Evolutionary conservation across 2,113 vertebrate genomes (phyloP), one percentile per base, ranked within the genome.

Genomic region (Geothlypis trichas): DNA sequence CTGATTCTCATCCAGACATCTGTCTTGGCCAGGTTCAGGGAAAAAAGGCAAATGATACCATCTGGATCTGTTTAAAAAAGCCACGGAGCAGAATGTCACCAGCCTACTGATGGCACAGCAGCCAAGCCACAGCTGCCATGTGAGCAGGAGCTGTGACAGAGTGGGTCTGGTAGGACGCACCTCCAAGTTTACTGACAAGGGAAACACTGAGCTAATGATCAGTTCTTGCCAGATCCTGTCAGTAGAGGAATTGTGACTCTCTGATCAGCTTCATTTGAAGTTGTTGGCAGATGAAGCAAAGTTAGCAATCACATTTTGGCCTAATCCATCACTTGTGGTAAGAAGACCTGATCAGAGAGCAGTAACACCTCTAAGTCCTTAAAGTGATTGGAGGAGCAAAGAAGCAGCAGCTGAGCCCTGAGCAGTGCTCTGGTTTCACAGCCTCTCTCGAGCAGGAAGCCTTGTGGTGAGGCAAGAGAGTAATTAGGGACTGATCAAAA

Each of bases 121-220:
- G 90, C 47, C 75, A 79, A 90, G 85, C 30, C 87, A 80, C 87
- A 93, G 84, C 91, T 90, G 87, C 68, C 82, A 74, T 0, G 5
- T 42, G 61, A 93, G 78, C 79, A 76, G 63, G 63, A 94, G 58
- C 46, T 44, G 77, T 68, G 80, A 82, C 69, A 74, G 57, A 85
- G 52, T 0, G 0, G 30, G 52, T 77, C 93, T 82, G n/a, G 22
- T 69, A 91, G 87, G 75, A 95, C 0, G 0, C 39, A 74, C 82
- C 59, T 85, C 82, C 19, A 33, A 86, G 84, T 85, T 94, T 67
- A 83, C 39, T 81, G 87, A 81, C 81, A 74, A 33, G 41, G 72
- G 39, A 37, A 88, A 93, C 91, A 23, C 67, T 80, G 71, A 95
- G 52, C 52, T 95, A 96, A 93, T 87, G 77, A 94, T 77, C 39